Conservation (phyloP, 2,113 vertebrate genomes). For the Archocentrus centrarchus region DNA sequence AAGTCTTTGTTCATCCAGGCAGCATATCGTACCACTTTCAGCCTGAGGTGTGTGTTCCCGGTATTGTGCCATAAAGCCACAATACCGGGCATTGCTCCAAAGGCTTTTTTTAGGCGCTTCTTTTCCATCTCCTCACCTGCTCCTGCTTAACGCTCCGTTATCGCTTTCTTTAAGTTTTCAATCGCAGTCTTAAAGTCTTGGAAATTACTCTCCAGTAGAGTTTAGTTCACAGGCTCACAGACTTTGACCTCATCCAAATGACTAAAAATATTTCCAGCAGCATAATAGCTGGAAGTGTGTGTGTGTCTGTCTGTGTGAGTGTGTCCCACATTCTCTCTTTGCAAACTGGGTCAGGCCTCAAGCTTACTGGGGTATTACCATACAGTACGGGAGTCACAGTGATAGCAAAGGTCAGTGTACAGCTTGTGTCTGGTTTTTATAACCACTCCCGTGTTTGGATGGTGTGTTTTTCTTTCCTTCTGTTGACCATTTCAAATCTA, state of each 20-base stretch:
- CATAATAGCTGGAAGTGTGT: conserved; percentile 70
- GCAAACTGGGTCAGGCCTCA: conserved; percentile 73
- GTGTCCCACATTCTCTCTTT: conserved; percentile 67
- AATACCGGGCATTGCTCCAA: conserved; percentile 57
- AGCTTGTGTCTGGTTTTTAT: conserved; percentile 54
- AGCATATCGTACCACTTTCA: conserved; percentile 18
- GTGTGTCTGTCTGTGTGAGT: conserved; percentile 23
- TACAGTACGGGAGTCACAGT: conserved; percentile 47
- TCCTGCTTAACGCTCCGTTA: background rate
- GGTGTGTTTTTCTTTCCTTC: conserved; percentile 38
- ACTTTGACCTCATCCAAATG: conserved; percentile 59
- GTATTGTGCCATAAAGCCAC: conserved; percentile 39
- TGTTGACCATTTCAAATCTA: background rate
- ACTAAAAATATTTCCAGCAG: conserved; percentile 72
- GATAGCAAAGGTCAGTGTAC: conserved; percentile 67
- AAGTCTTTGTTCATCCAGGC: conserved; percentile 48
- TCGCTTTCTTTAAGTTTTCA: conserved; percentile 27
- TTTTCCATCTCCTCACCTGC: conserved; percentile 27
- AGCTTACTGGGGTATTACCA: conserved; percentile 63
- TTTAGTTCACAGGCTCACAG: conserved; percentile 47
- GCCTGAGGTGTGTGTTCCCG: conserved; percentile 46
- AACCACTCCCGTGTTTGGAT: conserved; percentile 18
- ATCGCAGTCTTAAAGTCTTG: background rate
- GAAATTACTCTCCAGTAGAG: conserved; percentile 13
- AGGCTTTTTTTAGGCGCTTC: conserved; percentile 8